phyloP scores from a whole-genome alignment of 2,113 vertebrate species.

The Rana temporaria region DNA sequence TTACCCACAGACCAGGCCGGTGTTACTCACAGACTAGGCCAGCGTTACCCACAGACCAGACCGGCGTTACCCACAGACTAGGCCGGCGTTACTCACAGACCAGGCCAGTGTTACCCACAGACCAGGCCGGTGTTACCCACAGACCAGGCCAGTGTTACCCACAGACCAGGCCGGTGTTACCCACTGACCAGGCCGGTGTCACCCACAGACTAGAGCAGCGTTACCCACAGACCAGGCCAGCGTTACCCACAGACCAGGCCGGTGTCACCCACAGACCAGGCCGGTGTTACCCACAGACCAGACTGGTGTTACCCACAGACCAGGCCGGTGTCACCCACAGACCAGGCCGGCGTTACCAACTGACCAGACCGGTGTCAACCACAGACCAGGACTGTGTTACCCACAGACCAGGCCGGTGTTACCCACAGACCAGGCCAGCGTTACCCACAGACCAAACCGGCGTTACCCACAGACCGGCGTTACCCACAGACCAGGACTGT shows the following conservation, averaged over 20 bases:
- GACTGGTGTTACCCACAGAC: not conserved
- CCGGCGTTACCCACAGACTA: too few relatives aligned
- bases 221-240: too few relatives aligned
- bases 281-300: not conserved
- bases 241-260: not conserved
- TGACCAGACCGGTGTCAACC: too few relatives aligned
- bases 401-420: not conserved
- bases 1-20: too few relatives aligned
- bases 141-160: not conserved
- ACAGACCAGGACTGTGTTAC: not conserved
- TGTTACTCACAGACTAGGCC: not conserved
- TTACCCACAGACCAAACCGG: not conserved
- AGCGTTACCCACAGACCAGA: not conserved
- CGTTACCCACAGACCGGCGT: not conserved
- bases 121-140: too few relatives aligned
- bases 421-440: not conserved
- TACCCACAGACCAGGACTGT: not conserved
- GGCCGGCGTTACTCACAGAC: not conserved
- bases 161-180: too few relatives aligned
- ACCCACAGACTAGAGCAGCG: not conserved
- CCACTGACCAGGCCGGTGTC: not conserved
- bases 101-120: not conserved
- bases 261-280: too few relatives aligned
- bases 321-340: too few relatives aligned
- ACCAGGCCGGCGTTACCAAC: too few relatives aligned